Evolutionary conservation across 2,888 invertebrate species (phyloP), one percentile per base, ranked within the genome.

Genomic region (Theretra japonica): DNA sequence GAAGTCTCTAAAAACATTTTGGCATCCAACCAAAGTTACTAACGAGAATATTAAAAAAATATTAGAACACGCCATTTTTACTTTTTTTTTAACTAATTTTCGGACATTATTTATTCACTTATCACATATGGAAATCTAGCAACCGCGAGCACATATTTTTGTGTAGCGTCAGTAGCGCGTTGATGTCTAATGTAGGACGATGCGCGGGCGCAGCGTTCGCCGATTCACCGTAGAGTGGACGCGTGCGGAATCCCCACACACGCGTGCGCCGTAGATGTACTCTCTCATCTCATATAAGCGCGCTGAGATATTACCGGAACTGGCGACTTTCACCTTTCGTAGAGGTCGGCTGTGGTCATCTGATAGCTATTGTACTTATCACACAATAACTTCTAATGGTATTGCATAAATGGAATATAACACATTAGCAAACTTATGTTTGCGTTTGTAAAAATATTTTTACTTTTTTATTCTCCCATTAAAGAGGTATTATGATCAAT

Each of bases 261-360:
- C 83, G 83, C 84, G 83, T 65, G 7, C 41, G 15, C 6, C 7
- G 65, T 65, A 65, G 48, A 84, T 79, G 82, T 80, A 80, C 83
- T 81, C 89, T 88, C 88, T 85, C 88, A 87, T 88, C 87, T 86
- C 76, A 83, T 86, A 86, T 82, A 81, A 88, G 89, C 85, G 85
- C 87, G 90, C 90, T 91, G 90, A 89, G 89, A 88, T 91, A 87
- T 82, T 91, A 80, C 94, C 93, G 93, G 94, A 94, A 90, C 92
- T 93, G 77, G 74, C 83, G 79, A 89, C 93, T 94, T 93, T 93
- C 93, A 88, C 94, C 85, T 72, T 75, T 75, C 71, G 77, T 75
- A 81, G 82, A 77, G 90, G 92, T 90, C 89, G 88, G 79, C 76
- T 79, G 75, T 85, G 84, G 83, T 85, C 86, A 86, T 86, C 75